These are phyloP conservation scores for Amiota mariae DNA, from an alignment of 2,888 invertebrate species.

Conservation along the genomic window DNA sequence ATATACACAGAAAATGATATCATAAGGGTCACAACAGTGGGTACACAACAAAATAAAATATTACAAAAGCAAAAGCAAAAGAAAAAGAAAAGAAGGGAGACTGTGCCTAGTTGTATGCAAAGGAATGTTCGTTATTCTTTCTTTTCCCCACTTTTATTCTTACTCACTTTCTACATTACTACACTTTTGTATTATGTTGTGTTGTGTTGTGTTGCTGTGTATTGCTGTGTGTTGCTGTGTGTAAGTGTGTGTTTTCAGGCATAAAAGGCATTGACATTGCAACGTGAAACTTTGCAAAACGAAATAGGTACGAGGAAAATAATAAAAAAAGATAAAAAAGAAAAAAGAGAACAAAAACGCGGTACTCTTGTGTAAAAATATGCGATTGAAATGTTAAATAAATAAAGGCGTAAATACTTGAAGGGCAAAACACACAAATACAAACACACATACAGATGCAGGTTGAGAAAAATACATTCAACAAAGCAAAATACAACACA, in stretches of 20 bases:
- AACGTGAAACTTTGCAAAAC: not conserved
- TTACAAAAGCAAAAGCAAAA: not conserved
- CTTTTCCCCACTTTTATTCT: too few species aligned
- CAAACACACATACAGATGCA: constrained; percentile 28
- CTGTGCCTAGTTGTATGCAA: constrained; percentile 55
- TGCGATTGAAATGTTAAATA: constrained; percentile 72
- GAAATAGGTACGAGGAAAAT: constrained; percentile 27
- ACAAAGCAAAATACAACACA: not conserved
- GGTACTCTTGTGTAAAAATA: constrained; percentile 66
- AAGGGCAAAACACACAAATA: constrained; percentile 50
- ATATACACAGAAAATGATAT: too few species aligned
- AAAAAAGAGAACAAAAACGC: constrained; percentile 8
- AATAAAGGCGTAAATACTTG: constrained; percentile 70
- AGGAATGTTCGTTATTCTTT: constrained; percentile 42
- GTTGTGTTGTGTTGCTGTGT: too few species aligned
- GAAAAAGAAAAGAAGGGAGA: not conserved
- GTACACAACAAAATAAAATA: too few species aligned
- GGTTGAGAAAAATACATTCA: not conserved
- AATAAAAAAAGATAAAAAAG: constrained; percentile 25
- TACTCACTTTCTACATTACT: too few species aligned
- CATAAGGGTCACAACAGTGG: too few species aligned
- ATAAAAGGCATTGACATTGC: constrained; percentile 69
- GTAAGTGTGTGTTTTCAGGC: constrained; percentile 53
- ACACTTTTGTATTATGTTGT: too few species aligned
- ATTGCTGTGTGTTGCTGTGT: not conserved